These are phyloP conservation scores for Corythoichthys intestinalis DNA, from an alignment of 2,113 vertebrate genomes.

Conservation along the genomic window DNA sequence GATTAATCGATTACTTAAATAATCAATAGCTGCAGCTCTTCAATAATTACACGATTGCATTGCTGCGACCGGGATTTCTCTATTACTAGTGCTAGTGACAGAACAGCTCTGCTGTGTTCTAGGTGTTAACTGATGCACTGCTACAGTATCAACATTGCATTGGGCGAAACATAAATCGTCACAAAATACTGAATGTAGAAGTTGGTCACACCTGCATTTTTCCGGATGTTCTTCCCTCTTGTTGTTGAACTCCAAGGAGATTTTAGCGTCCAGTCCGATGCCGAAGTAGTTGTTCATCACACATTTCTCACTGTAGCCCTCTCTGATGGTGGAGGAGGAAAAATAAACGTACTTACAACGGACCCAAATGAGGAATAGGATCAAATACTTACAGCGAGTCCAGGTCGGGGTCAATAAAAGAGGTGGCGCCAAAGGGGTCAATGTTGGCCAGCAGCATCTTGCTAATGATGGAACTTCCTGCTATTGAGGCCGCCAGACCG, in stretches of 20 bases:
- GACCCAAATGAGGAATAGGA: not conserved
- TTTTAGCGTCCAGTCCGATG: conserved; percentile 96
- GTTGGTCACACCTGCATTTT: conserved; percentile 84
- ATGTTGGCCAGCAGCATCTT: conserved; percentile 98
- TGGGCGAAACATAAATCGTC: too few species aligned
- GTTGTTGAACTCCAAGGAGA: conserved; percentile 98
- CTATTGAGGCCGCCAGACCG: conserved; percentile 94
- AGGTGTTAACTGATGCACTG: too few species aligned
- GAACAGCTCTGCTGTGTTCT: too few species aligned
- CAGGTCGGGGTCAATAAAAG: conserved; percentile 94
- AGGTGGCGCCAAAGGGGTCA: conserved; percentile 92
- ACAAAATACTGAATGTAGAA: too few species aligned
- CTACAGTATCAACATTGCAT: too few species aligned
- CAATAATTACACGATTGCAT: too few species aligned
- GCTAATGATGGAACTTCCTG: conserved; percentile 98
- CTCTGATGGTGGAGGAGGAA: conserved; percentile 65
- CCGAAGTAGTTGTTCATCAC: conserved; percentile 99
- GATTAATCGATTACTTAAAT: too few species aligned
- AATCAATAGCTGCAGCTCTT: too few species aligned
- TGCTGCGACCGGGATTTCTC: too few species aligned
- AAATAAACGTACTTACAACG: not conserved
- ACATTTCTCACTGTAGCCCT: conserved; percentile 96
- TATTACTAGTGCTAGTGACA: too few species aligned
- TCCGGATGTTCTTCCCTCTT: conserved; percentile 96
- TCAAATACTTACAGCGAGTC: conserved; percentile 86